phyloP scores from a whole-genome alignment of 2,113 vertebrate genomes.

The Barnardius zonarius region DNA sequence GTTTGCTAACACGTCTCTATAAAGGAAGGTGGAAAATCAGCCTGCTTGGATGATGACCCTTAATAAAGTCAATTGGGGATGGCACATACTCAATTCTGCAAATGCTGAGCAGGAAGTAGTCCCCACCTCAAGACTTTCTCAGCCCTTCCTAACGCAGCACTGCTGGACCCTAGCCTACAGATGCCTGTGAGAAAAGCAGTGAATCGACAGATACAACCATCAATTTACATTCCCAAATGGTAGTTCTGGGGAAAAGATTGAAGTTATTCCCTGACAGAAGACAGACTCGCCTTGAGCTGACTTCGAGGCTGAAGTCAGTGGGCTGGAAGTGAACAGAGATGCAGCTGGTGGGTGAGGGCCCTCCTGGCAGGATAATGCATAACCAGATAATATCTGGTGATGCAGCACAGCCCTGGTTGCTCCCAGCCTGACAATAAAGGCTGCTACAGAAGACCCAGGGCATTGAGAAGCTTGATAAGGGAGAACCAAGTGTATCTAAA shows the following conservation, averaged over 20 bases:
- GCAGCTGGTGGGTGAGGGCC: not conserved
- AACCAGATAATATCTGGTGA: too few species aligned
- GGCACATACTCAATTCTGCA: not conserved
- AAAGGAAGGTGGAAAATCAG: not conserved
- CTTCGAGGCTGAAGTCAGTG: fast-evolving
- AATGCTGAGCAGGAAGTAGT: not conserved
- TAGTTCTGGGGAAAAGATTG: not conserved
- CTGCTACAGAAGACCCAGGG: not conserved
- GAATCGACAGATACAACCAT: not conserved
- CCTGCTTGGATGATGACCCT: not conserved
- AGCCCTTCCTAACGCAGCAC: not conserved
- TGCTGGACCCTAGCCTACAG: not conserved
- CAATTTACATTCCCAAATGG: not conserved
- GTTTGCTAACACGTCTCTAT: constrained; percentile 16
- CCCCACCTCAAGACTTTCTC: not conserved
- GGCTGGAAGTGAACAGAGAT: not conserved
- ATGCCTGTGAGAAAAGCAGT: not conserved
- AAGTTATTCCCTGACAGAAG: not conserved
- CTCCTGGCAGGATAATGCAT: not conserved
- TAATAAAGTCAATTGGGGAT: not conserved
- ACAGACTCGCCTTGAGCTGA: not conserved
- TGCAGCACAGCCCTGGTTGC: not conserved
- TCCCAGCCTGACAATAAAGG: not conserved
- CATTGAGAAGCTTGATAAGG: not conserved
- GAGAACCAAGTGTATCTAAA: not conserved